Evolutionary conservation across 35 echinoderm and acorn worm species (phyloP), one percentile per base, ranked within the genome.

Genomic region (Ophiothrix spiculata): DNA sequence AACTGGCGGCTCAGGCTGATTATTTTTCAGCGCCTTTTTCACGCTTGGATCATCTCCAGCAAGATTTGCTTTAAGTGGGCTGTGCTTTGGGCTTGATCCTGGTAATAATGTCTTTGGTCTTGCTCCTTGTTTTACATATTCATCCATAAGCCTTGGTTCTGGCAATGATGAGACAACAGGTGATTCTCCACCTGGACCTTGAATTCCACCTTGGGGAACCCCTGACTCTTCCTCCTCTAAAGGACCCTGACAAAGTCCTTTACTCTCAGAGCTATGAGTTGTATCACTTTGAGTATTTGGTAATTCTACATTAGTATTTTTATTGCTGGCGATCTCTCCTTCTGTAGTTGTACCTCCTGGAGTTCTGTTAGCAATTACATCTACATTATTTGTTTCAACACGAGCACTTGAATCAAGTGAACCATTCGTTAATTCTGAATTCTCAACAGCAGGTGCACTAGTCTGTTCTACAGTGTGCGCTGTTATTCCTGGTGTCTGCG

Each of bases 81-180:
- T 86, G 19, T 76, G 78, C 63, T 92, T 85, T 8, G 90, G 80
- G 29, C 84, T 87, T 42, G 76, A 81, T 45, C 36, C 56, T 4
- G 79, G 75, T 17, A 69, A 36, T 6, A 80, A 39, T n/a, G 86
- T 85, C 79, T 95, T 95, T 23, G 93, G 93, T 86, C 93, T 91
- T 32, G 93, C 93, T 64, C 93, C 93, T 56, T 95, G 93, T 40
- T 85, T 82, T 38, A 95, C 74, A 46, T 95, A 95, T 34, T 86
- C 90, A 39, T 95, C 75, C 93, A 95, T 95, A 45, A 88, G 90
- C 17, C 88, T 86, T 88, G 93, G 45, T 40, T 91, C 76, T 74
- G 88, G 39, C 35, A 77, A 75, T 2, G 84, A 35, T 35, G 81
- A 60, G 32, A 84, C 36, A 19, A n/a, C 73, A 40, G 37, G 34